A percentile compares a stretch with the other conserved stretches of the same genome.
Conservation (phyloP, 2,113 vertebrate genomes). For the Steatornis caripensis region DNA sequence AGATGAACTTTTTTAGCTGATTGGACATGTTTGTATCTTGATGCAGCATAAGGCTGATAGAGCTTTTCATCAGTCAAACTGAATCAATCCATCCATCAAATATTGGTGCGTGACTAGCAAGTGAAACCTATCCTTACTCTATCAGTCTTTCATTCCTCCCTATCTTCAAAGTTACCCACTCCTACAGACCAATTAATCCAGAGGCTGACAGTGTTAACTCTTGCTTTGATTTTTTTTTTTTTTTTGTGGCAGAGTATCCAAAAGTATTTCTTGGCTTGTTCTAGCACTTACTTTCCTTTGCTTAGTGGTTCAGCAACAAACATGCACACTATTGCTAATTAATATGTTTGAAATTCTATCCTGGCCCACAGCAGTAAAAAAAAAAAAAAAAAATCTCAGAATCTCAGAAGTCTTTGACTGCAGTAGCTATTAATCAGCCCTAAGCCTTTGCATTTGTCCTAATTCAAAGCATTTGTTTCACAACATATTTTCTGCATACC, state of each 20-base stretch:
- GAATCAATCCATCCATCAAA: constrained; percentile 22
- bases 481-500: constrained; percentile 47
- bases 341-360: constrained; percentile 65
- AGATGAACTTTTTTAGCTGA: constrained; percentile 5
- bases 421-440: constrained; percentile 46
- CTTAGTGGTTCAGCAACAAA: constrained; percentile 57
- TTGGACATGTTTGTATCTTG: background rate
- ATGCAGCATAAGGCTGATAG: background rate
- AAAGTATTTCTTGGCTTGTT: constrained; percentile 53
- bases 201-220: background rate
- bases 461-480: constrained; percentile 57
- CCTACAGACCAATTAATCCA: constrained; percentile 28
- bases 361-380: constrained; percentile 17
- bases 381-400: background rate
- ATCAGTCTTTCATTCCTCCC: background rate
- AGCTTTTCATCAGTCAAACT: background rate
- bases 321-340: constrained; percentile 53
- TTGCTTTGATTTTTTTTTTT: constrained; percentile 51
- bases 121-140: background rate
- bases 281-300: constrained; percentile 41
- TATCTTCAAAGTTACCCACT: constrained; percentile 23
- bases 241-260: constrained; percentile 40
- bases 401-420: constrained; percentile 45
- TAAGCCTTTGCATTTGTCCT: constrained; percentile 49
- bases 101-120: background rate